These are phyloP conservation scores for Neria commutata DNA, from an alignment of 2,888 invertebrate species.

Conservation along the genomic window DNA sequence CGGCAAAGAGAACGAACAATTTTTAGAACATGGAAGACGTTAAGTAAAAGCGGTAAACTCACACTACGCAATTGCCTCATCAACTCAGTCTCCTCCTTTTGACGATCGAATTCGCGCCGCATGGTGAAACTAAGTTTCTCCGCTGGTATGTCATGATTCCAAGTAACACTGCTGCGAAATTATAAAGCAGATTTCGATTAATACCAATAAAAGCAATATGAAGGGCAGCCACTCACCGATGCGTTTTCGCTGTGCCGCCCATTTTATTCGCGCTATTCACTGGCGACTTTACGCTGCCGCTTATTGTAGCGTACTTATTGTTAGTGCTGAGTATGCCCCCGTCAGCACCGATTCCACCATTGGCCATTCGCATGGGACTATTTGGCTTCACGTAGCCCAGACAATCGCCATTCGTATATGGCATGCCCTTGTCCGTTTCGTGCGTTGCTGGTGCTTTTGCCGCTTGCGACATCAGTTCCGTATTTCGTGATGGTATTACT, in stretches of 20 bases:
- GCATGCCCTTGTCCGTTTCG: slow-evolving; percentile 18
- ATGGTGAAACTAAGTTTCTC: slow-evolving; percentile 90
- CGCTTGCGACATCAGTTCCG: slow-evolving; percentile 49
- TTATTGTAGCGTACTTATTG: slow-evolving; percentile 45
- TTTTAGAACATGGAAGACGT: background rate
- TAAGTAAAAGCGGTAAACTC: slow-evolving; percentile 49
- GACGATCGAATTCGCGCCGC: slow-evolving; percentile 89
- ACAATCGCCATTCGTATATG: slow-evolving; percentile 42
- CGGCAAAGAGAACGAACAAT: slow-evolving; percentile 28
- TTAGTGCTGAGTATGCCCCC: slow-evolving; percentile 48
- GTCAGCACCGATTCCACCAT: slow-evolving; percentile 29
- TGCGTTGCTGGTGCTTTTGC: slow-evolving; percentile 25
- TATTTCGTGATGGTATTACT: slow-evolving; percentile 77
- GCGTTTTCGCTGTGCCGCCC: slow-evolving; percentile 46
- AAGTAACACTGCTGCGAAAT: slow-evolving; percentile 64
- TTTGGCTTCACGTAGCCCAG: slow-evolving; percentile 64
- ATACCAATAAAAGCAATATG: background rate
- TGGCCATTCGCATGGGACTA: slow-evolving; percentile 57
- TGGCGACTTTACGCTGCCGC: slow-evolving; percentile 47
- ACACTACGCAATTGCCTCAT: slow-evolving; percentile 84
- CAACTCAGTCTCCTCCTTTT: slow-evolving; percentile 85
- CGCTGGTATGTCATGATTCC: slow-evolving; percentile 73
- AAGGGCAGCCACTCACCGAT: slow-evolving; percentile 38
- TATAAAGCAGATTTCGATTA: background rate
- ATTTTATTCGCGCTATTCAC: slow-evolving; percentile 51